phyloP scores from a whole-genome alignment of 2,113 vertebrate genomes.

The Polypterus bichir region DNA sequence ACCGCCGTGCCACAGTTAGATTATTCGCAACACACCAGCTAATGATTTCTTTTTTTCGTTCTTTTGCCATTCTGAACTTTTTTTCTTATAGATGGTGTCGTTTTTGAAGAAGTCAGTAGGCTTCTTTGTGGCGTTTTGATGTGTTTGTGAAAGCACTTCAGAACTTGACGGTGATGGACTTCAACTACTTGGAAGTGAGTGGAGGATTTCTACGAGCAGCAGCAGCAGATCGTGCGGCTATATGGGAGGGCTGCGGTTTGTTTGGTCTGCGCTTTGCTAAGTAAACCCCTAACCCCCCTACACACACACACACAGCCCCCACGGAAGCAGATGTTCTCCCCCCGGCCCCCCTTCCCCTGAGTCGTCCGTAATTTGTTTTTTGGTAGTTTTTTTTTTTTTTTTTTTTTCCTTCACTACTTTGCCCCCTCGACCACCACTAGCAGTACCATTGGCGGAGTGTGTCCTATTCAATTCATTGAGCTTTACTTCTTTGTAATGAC shows the following conservation, averaged over 20 bases:
- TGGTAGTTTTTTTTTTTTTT: constrained; percentile 8
- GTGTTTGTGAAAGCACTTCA: constrained; percentile 7
- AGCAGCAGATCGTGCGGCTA: background rate
- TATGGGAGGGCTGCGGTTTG: background rate
- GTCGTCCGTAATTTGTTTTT: constrained; percentile 22
- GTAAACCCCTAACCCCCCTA: too few species aligned
- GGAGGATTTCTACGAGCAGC: background rate
- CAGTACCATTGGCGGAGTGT: constrained; percentile 51
- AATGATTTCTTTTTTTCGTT: too few species aligned
- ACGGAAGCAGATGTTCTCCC: too few species aligned
- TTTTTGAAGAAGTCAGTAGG: too few species aligned
- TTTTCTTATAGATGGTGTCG: too few species aligned
- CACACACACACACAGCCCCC: too few species aligned
- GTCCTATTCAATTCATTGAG: constrained; percentile 56
- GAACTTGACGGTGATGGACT: background rate
- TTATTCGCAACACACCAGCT: too few species aligned
- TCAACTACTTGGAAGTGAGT: background rate
- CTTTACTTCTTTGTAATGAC: constrained; percentile 57
- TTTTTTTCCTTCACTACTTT: constrained; percentile 18
- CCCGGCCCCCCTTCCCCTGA: constrained; percentile 6
- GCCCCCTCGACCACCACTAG: constrained; percentile 1
- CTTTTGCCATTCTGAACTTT: too few species aligned
- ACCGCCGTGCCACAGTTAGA: too few species aligned
- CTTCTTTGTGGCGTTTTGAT: background rate
- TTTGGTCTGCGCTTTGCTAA: constrained; percentile 1